Evolutionary conservation across 2,888 invertebrate genomes (phyloP).

Genomic region (Morinoia aosen): DNA sequence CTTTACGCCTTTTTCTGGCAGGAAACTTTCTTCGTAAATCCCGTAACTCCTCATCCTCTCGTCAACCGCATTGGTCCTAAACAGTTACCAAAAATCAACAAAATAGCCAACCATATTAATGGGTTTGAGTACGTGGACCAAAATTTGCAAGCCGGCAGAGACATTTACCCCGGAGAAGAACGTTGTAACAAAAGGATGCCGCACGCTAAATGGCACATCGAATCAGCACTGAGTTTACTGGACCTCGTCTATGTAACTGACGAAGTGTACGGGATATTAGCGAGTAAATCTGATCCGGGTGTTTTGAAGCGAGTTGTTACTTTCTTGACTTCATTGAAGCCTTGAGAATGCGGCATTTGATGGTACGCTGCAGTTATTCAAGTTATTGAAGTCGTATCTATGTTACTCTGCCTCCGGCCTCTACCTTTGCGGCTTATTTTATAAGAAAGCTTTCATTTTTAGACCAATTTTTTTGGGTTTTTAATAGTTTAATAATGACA

Average conservation of each 20-base stretch:
- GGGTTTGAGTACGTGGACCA: conserved; percentile 19
- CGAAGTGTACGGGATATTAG: conserved; percentile 42
- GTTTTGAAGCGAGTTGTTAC: not conserved
- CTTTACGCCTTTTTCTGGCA: conserved; percentile 57
- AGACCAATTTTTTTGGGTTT: too few relatives aligned
- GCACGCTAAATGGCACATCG: conserved; percentile 56
- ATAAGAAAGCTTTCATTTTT: too few relatives aligned
- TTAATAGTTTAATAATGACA: too few relatives aligned
- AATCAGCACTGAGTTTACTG: conserved; percentile 31
- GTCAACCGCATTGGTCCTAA: conserved; percentile 14
- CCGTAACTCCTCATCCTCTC: conserved; percentile 6
- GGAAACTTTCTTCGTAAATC: conserved; percentile 15
- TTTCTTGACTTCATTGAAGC: not conserved
- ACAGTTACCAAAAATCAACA: conserved; percentile 26
- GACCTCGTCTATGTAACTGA: conserved; percentile 52
- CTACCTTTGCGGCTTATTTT: too few relatives aligned
- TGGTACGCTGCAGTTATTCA: not conserved
- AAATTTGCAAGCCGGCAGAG: conserved; percentile 31
- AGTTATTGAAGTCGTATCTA: not conserved
- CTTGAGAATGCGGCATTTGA: not conserved
- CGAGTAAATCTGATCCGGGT: not conserved
- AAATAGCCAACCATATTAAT: conserved; percentile 29
- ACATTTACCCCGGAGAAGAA: conserved; percentile 53
- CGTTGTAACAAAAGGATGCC: conserved; percentile 47
- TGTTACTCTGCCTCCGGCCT: not conserved